A percentile compares a stretch with the other conserved stretches of the same genome.
Evolutionary conservation across 2,113 vertebrate genomes (phyloP).

Genomic region (Colossoma macropomum): DNA sequence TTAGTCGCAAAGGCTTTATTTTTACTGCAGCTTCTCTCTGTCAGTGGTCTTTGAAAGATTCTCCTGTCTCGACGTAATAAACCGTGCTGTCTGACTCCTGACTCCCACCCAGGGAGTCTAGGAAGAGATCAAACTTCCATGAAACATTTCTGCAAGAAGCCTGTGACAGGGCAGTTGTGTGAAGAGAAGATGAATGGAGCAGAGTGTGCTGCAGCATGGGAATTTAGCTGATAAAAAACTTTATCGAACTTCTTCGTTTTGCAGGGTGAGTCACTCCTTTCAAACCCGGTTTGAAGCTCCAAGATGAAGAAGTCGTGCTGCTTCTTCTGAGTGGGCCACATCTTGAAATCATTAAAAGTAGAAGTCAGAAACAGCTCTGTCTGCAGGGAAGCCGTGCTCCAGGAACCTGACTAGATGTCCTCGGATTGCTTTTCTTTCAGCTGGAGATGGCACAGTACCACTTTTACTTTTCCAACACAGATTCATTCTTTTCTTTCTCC

Average conservation of each 20-base stretch:
- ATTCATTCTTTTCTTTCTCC: not conserved
- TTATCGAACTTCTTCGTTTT: not conserved
- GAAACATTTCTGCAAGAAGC: not conserved
- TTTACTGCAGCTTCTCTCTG: not conserved
- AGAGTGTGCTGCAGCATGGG: not conserved
- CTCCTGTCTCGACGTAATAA: not conserved
- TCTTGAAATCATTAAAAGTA: not conserved
- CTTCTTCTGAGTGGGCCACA: not conserved
- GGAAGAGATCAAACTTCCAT: not conserved
- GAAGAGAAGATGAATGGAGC: not conserved
- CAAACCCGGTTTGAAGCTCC: not conserved
- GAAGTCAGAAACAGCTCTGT: not conserved
- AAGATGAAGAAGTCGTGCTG: not conserved
- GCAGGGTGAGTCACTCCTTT: not conserved
- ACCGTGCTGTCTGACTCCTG: not conserved
- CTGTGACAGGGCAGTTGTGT: constrained; percentile 4
- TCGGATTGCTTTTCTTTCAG: not conserved
- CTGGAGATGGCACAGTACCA: not conserved
- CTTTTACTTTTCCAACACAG: not conserved
- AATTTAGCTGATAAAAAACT: not conserved
- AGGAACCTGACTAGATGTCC: not conserved
- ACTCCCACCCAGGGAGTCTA: not conserved
- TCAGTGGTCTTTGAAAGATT: not conserved
- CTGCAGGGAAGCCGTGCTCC: not conserved
- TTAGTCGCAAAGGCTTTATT: not conserved